A percentile compares a stretch with the other conserved stretches of the same genome.
phyloP scores from a whole-genome alignment of 2,113 vertebrate species.

The Amphilophus citrinellus region DNA sequence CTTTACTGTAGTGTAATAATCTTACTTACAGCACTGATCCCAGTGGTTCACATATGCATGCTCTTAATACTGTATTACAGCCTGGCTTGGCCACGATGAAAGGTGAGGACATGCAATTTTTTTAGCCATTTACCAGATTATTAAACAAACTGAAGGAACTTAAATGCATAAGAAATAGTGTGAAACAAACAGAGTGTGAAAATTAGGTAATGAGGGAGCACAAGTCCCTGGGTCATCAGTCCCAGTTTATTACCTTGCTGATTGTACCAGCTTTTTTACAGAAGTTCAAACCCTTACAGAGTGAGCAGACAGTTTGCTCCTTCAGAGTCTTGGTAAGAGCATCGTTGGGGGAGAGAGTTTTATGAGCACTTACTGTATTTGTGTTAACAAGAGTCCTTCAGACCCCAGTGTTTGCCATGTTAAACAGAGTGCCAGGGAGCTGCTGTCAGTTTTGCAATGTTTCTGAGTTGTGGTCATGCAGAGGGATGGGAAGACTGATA shows the following conservation, averaged over 20 bases:
- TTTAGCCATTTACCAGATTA: neutral
- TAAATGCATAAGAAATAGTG: neutral
- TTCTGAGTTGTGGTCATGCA: neutral
- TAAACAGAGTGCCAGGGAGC: conserved; percentile 16
- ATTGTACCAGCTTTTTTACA: neutral
- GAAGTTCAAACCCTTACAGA: conserved; percentile 18
- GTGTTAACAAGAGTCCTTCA: neutral
- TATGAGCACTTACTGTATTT: neutral
- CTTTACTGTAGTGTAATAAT: neutral
- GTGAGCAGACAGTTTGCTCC: conserved; percentile 19
- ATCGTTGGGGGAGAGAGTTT: neutral
- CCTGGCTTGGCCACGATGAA: neutral
- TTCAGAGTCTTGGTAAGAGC: conserved; percentile 23
- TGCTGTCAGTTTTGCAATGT: conserved; percentile 3
- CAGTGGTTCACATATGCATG: neutral
- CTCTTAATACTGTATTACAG: neutral
- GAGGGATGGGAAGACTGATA: conserved; percentile 10
- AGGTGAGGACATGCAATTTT: neutral
- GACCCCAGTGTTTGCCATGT: neutral
- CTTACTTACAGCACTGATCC: neutral
- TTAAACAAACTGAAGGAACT: neutral
- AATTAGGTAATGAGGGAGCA: accelerated
- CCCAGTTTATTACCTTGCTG: neutral
- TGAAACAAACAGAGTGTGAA: neutral
- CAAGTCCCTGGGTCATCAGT: neutral